Conservation (phyloP, 37 sponge, comb jelly and placozoan genomes). For the Theonella swinhoei region DNA sequence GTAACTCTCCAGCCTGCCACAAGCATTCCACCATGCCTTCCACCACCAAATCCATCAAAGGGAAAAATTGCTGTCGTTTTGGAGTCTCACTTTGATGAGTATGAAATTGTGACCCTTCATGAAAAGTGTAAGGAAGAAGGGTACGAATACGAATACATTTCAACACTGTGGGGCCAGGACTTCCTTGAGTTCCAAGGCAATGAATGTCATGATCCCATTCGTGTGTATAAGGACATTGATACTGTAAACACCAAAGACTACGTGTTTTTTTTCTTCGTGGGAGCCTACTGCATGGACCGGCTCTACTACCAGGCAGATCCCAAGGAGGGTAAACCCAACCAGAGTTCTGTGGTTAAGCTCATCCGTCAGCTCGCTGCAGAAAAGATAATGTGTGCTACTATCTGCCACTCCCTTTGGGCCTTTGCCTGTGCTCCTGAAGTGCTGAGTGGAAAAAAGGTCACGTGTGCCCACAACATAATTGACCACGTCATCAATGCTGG, state of each 20-base stretch:
- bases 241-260: slow-evolving; percentile 20
- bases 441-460: slow-evolving; percentile 5
- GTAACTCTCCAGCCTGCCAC: neutral
- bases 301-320: slow-evolving; percentile 2
- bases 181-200: slow-evolving; percentile 23
- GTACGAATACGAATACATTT: neutral
- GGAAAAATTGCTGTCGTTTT: slow-evolving; percentile 19
- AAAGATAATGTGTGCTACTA: slow-evolving; percentile 9
- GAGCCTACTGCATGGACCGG: slow-evolving; percentile 28
- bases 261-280: slow-evolving; percentile 2
- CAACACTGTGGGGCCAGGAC: slow-evolving; percentile 1
- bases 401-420: slow-evolving; percentile 22
- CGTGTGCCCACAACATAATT: slow-evolving; percentile 13
- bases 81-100: slow-evolving; percentile 19
- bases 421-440: slow-evolving; percentile 23
- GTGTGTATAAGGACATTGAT: slow-evolving; percentile 24
- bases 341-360: slow-evolving; percentile 16
- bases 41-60: neutral
- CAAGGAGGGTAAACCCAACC: slow-evolving; percentile 7
- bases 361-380: slow-evolving; percentile 1
- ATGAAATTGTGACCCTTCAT: neutral
- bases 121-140: neutral
- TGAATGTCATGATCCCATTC: slow-evolving; percentile 22
- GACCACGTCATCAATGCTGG: slow-evolving; percentile 29
- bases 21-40: neutral